Evolutionary conservation across 2,888 invertebrate genomes (phyloP), one percentile per base, ranked within the genome.

Genomic region (Lobophora halterata): DNA sequence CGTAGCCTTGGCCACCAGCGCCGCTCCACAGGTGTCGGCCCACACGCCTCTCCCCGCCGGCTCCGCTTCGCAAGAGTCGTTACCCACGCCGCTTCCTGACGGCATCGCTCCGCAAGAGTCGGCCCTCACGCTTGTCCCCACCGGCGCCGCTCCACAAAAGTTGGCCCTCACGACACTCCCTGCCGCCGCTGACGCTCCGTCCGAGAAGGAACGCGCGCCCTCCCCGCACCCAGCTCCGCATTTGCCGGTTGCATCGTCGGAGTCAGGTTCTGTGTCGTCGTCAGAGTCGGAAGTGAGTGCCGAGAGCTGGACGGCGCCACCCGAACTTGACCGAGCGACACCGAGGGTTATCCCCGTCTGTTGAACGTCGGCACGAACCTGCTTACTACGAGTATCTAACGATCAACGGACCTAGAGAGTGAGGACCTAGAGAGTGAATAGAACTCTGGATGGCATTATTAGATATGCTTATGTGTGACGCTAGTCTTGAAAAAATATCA

Each of bases 101-200:
- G 94, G 95, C 64, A 91, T 92, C 93, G 92, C 91, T 95, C 76
- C 95, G 95, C 95, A 88, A 93, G 34, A 17, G 3, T 5, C 17
- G 17, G 3, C 93, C 93, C 68, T 75, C 95, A 30, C 85, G 90
- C 18, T 93, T 92, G 64, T 94, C 94, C 1, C 76, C 95, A 64
- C 95, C 63, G 6, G 28, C 46, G 31, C 37, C 43, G 46, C 31
- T n/a, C n/a, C n/a, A n/a, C n/a, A n/a, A n/a, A n/a, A n/a, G n/a
- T n/a, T n/a, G n/a, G n/a, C n/a, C n/a, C n/a, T n/a, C n/a, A 92
- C 72, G 80, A 82, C 44, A 30, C 33, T 30, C 8, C 12, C 27
- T 8, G 9, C 27, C 9, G 26, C 13, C 30, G 12, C 31, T 18
- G 18, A 31, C 21, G 7, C 21, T 5, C 7, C 1, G 5, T 9